phyloP scores from a whole-genome alignment of 1,140 invertebrate genomes.

The Bombus affinis region DNA sequence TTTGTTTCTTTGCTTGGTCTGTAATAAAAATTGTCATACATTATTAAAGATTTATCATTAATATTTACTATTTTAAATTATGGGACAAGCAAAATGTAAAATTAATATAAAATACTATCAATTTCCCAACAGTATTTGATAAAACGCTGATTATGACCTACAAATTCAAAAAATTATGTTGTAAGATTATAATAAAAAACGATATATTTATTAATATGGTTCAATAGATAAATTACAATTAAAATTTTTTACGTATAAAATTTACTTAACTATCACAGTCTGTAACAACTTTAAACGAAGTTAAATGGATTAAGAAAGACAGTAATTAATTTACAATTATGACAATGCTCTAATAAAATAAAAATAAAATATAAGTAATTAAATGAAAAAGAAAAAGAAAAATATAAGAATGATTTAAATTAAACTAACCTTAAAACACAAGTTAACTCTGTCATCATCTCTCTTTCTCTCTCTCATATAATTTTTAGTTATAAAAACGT shows the following conservation, averaged over 20 bases:
- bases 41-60: not conserved
- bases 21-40: conserved; percentile 35
- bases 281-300: not conserved
- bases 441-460: not conserved
- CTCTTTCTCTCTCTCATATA: not conserved
- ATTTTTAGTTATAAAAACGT: not conserved
- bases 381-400: not conserved
- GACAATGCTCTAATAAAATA: not conserved
- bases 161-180: not conserved
- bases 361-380: too few species aligned
- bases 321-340: not conserved
- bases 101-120: not conserved
- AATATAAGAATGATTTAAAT: not conserved
- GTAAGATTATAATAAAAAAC: not conserved
- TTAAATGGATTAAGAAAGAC: not conserved
- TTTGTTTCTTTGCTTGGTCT: conserved; percentile 92
- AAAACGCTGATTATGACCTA: not conserved
- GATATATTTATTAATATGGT: too few species aligned
- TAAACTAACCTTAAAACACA: conserved; percentile 40
- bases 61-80: not conserved
- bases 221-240: not conserved
- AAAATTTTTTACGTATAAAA: not conserved
- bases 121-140: not conserved
- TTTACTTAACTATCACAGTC: not conserved
- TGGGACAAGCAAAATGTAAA: not conserved